Evolutionary conservation across 2,888 invertebrate species (phyloP).

Genomic region (Lymantria dispar): DNA sequence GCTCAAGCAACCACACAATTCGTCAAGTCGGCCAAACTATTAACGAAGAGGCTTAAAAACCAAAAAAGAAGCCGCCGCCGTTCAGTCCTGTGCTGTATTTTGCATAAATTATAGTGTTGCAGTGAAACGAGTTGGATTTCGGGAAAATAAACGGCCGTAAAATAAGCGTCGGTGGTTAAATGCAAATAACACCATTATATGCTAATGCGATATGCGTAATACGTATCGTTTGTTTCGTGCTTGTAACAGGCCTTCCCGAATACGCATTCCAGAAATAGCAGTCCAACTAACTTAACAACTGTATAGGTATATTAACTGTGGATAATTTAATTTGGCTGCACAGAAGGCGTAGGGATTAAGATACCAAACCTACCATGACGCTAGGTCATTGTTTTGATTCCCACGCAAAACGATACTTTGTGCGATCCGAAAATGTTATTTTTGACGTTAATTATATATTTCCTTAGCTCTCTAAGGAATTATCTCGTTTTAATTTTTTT

Average conservation of each 20-base stretch:
- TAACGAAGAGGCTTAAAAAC: slow-evolving; percentile 45
- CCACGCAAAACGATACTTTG: too few relatives aligned
- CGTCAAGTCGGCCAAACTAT: slow-evolving; percentile 41
- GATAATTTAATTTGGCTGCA: too few relatives aligned
- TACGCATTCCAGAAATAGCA: slow-evolving; percentile 55
- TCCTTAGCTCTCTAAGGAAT: too few relatives aligned
- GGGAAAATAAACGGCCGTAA: slow-evolving; percentile 72
- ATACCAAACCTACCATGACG: too few relatives aligned
- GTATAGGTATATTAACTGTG: too few relatives aligned
- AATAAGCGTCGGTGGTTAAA: slow-evolving; percentile 64
- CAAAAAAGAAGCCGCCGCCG: slow-evolving; percentile 51
- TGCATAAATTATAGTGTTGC: slow-evolving; percentile 71
- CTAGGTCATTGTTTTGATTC: too few relatives aligned
- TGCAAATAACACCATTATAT: slow-evolving; percentile 79
- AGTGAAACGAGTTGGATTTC: slow-evolving; percentile 63
- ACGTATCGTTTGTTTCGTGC: slow-evolving; percentile 57
- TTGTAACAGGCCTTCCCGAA: slow-evolving; percentile 54
- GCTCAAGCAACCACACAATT: slow-evolving; percentile 37
- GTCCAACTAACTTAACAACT: slow-evolving; percentile 8
- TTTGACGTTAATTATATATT: too few relatives aligned
- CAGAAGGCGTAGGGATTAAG: too few relatives aligned
- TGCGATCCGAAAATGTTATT: too few relatives aligned
- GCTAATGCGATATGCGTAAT: slow-evolving; percentile 74
- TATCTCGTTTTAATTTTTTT: too few relatives aligned
- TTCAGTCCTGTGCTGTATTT: slow-evolving; percentile 71